phyloP scores from a whole-genome alignment of 2,797 vertebrate species.

The Gobio occitaniae region DNA sequence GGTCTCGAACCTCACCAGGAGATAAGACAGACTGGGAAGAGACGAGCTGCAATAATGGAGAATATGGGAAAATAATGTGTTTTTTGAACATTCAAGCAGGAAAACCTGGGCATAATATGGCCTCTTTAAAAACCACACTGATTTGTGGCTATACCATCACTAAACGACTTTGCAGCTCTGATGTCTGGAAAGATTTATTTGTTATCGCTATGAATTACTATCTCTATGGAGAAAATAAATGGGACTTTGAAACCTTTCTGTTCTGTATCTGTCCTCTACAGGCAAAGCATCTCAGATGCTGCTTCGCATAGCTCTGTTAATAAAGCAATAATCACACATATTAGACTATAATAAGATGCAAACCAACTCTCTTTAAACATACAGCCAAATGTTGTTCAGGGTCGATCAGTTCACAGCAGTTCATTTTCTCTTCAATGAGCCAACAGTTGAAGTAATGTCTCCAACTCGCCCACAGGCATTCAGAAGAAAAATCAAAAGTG shows the following conservation, averaged over 20 bases:
- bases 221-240: background rate
- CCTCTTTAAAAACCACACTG: too few relatives aligned
- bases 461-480: conserved; percentile 21
- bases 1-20: background rate
- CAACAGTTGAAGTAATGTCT: conserved; percentile 9
- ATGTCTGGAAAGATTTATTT: background rate
- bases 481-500: background rate
- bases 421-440: background rate
- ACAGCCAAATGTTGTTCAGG: background rate
- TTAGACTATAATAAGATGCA: conserved; percentile 67
- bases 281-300: background rate
- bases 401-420: conserved; percentile 12
- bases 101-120: too few relatives aligned
- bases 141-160: too few relatives aligned
- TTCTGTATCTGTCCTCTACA: background rate
- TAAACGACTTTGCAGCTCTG: background rate
- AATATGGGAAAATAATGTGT: background rate
- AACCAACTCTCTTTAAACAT: conserved; percentile 40
- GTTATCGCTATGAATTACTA: background rate
- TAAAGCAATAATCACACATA: conserved; percentile 72
- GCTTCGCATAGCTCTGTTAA: conserved; percentile 73
- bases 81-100: too few relatives aligned
- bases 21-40: background rate
- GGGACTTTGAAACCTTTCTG: background rate
- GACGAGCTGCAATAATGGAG: background rate